These are phyloP conservation scores for Circaetus gallicus DNA, from an alignment of 2,113 vertebrate genomes.

Conservation along the genomic window DNA sequence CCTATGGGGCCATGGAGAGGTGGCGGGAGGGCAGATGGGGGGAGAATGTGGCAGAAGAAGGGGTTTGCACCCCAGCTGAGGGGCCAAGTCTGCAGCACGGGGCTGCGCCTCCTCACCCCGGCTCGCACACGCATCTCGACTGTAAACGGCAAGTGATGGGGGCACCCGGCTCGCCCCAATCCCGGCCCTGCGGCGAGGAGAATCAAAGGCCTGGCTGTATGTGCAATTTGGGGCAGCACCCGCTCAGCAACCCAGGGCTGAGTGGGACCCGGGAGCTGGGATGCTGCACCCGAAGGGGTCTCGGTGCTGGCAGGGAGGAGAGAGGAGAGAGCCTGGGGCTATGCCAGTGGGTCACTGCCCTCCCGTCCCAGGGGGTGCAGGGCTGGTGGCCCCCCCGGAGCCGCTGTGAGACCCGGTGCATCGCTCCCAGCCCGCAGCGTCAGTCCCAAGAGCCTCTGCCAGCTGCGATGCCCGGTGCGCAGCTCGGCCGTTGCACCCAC, in stretches of 20 bases:
- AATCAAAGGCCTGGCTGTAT: background rate
- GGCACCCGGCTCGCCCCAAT: background rate
- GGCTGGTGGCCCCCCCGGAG: background rate
- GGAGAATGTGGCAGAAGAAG: slow-evolving; percentile 31
- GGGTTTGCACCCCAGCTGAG: background rate
- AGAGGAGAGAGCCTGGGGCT: background rate
- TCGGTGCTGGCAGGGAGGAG: background rate
- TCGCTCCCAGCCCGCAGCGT: fast-evolving
- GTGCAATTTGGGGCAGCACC: background rate
- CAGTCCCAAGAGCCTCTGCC: background rate
- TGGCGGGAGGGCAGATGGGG: background rate
- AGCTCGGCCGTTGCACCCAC: background rate
- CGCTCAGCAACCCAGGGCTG: background rate
- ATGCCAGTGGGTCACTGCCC: background rate
- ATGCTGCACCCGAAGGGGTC: fast-evolving
- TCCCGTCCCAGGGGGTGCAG: background rate
- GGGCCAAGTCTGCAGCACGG: background rate
- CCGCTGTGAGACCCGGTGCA: background rate
- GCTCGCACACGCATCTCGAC: fast-evolving
- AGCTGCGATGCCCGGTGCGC: background rate
- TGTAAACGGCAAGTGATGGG: background rate
- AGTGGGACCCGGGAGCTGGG: background rate
- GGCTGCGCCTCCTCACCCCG: background rate
- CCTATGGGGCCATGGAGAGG: background rate
- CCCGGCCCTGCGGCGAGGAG: fast-evolving